Conservation (phyloP, 2,113 vertebrate species). For the Castor canadensis region DNA sequence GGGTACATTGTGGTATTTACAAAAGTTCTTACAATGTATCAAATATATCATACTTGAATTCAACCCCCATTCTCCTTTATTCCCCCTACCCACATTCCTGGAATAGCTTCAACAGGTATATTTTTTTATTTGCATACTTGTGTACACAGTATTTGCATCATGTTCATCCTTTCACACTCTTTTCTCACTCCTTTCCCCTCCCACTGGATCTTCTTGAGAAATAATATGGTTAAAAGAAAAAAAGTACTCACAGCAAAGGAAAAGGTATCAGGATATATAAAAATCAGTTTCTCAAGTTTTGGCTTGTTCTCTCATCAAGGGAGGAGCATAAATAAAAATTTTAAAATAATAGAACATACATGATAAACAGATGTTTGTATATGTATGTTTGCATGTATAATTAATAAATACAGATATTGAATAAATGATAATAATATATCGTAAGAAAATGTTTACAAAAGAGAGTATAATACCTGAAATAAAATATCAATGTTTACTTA, state of each 20-base stretch:
- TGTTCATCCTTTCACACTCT: no score
- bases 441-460: not conserved
- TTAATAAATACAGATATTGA: not conserved
- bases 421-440: not conserved
- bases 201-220: not conserved
- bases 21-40: no score
- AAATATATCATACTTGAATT: no score
- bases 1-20: no score
- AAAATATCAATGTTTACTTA: not conserved
- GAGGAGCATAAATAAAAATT: not conserved
- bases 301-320: not conserved
- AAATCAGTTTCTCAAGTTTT: not conserved
- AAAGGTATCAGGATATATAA: not conserved
- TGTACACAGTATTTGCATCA: no score
- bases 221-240: not conserved
- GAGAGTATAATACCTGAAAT: not conserved
- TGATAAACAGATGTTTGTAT: not conserved
- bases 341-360: not conserved
- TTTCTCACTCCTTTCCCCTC: no score
- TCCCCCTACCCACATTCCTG: no score
- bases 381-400: not conserved
- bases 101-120: no score
- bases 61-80: no score
- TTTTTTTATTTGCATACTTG: no score
- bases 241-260: not conserved